Base-by-base conservation (phyloP, 1,140 invertebrate species). In the Ips typographus region DNA sequence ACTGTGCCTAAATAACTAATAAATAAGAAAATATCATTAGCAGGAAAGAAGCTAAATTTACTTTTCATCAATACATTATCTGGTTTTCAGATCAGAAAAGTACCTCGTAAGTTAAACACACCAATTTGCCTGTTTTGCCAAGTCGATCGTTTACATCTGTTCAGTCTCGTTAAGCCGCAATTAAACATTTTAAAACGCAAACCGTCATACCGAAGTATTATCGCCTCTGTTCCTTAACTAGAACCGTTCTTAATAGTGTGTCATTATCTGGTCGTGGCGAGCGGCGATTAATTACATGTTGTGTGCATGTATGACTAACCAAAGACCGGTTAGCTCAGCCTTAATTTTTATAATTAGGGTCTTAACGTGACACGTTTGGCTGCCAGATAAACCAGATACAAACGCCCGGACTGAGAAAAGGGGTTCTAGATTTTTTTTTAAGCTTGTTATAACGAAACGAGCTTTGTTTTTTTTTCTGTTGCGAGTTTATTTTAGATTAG, bases 301-400 rank as follows among this genome's bases (percentile, higher is more conserved):
- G 22, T 43, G 40, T 56, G 51, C 47, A 42, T 55, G 62, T 65
- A 53, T 65, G 62, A 65, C 62, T 65, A 65, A 65, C 62, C 51
- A 43, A 65, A 55, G 62, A 65, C 62, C 62, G 62, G 62, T 65
- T 65, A 56, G 2, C 6, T 5, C 39, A n/a, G 51, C 36, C 51
- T 65, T 56, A 65, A 65, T 56, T 65, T 65, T 65, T 65, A 65
- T 56, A 65, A 65, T 65, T 65, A 65, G 62, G 40, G 62, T 40
- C 52, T 55, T 53, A 53, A 65, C 62, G 56, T 65, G 62, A 55
- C 62, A 56, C 62, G 52, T 39, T 43, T 41, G 3, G 40, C 62
- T 36, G 62, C 6, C 53, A 52, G 53, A 38, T 55, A 55, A 65
- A 65, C 62, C 41, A 65, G 52, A 65, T 65, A 65, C 2, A 56